These are phyloP conservation scores for Heliconius ismenius DNA, from an alignment of 2,888 invertebrate species.

Conservation along the genomic window DNA sequence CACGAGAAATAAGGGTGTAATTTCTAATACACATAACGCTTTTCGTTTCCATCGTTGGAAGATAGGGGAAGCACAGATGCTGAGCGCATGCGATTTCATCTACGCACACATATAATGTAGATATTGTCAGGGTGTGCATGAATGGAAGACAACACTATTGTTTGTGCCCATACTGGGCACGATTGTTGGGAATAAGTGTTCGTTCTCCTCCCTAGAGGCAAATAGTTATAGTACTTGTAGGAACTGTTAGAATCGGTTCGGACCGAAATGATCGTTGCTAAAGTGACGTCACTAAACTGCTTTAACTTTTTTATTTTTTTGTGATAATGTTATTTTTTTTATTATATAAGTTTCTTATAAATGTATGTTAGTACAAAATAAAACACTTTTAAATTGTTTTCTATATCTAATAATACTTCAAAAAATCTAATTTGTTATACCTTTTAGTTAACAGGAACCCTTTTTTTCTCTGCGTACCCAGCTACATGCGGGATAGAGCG, in stretches of 20 bases:
- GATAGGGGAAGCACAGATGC: slow-evolving; percentile 77
- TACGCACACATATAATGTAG: slow-evolving; percentile 51
- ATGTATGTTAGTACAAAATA: too few species aligned
- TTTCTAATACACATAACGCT: slow-evolving; percentile 37
- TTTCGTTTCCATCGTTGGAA: slow-evolving; percentile 48
- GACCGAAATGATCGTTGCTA: slow-evolving; percentile 27
- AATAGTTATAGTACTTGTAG: slow-evolving; percentile 44
- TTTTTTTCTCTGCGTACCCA: background rate
- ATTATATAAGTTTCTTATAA: background rate
- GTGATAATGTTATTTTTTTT: background rate
- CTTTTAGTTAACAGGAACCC: too few species aligned
- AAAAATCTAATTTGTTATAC: too few species aligned
- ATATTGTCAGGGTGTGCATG: slow-evolving; percentile 52
- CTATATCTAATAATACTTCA: too few species aligned
- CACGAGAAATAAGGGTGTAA: slow-evolving; percentile 33
- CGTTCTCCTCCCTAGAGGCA: slow-evolving; percentile 46
- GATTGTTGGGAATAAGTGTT: slow-evolving; percentile 70
- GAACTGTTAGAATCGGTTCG: slow-evolving; percentile 42
- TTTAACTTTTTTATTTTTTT: background rate
- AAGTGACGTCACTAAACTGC: slow-evolving; percentile 10
- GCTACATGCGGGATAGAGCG: background rate
- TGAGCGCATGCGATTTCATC: slow-evolving; percentile 75
- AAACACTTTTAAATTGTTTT: too few species aligned
- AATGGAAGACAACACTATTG: slow-evolving; percentile 55
- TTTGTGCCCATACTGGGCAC: slow-evolving; percentile 66